Conservation (phyloP, 2,113 vertebrate species). For the Casuarius casuarius region DNA sequence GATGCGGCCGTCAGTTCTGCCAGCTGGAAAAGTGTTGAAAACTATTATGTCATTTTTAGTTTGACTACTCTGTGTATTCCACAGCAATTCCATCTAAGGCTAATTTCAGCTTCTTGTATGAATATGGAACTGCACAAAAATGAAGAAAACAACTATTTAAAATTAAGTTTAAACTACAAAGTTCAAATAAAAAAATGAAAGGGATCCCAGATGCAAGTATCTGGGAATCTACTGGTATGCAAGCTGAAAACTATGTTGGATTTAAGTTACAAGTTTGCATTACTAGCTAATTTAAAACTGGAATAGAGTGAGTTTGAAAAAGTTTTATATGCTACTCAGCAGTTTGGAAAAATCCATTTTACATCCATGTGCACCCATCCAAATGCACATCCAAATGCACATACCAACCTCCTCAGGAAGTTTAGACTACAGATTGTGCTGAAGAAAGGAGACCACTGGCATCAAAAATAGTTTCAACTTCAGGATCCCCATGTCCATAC, state of each 20-base stretch:
- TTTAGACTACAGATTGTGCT: background rate
- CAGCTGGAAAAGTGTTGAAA: background rate
- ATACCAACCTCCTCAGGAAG: background rate
- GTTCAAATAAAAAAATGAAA: background rate
- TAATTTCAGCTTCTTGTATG: background rate
- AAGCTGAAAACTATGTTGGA: background rate
- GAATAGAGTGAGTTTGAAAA: no score
- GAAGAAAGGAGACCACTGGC: background rate
- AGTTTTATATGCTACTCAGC: background rate
- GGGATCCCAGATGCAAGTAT: rapidly evolving
- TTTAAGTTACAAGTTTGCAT: background rate
- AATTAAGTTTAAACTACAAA: background rate
- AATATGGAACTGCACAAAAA: background rate
- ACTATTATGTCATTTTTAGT: background rate
- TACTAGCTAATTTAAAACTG: background rate
- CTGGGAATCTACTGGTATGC: background rate
- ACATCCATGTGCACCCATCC: no score
- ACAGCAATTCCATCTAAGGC: background rate
- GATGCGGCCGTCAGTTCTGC: background rate
- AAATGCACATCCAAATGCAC: no score
- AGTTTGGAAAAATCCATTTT: background rate
- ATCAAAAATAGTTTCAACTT: background rate
- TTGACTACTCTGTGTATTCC: rapidly evolving
- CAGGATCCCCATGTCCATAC: background rate
- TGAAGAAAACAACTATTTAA: rapidly evolving